Conservation (phyloP, 1,140 invertebrate species). For the Eufriesea mexicana region DNA sequence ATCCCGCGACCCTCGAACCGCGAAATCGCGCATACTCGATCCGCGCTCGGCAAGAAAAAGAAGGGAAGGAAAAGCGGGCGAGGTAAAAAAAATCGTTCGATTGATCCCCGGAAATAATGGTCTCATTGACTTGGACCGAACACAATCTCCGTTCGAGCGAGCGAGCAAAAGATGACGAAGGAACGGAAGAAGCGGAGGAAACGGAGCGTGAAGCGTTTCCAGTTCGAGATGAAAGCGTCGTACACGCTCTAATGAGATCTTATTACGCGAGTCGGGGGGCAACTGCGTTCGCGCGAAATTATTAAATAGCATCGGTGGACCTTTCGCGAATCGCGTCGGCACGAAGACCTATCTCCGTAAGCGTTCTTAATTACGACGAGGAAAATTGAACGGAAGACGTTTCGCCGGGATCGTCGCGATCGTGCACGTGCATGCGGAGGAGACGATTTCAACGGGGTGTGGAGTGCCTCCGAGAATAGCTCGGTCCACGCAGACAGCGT, state of each 20-base stretch:
- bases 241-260: constrained; percentile 22
- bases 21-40: background rate
- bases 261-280: background rate
- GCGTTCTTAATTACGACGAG: background rate
- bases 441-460: no score
- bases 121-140: constrained; percentile 7
- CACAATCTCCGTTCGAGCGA: no score
- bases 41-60: background rate
- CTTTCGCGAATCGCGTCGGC: background rate
- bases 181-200: background rate
- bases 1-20: background rate
- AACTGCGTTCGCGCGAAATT: background rate
- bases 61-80: no score
- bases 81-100: background rate
- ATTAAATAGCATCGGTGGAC: background rate
- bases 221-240: background rate
- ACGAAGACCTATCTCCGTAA: background rate
- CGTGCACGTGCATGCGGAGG: background rate
- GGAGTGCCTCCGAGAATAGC: background rate
- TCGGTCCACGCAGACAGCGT: background rate
- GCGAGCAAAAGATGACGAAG: background rate
- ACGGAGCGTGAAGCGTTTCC: constrained; percentile 7
- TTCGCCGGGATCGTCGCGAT: no score
- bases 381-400: background rate
- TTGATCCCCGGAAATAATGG: constrained; percentile 15